A percentile compares a stretch with the other conserved stretches of the same genome.
These are phyloP conservation scores for Iguana delicatissima DNA, from an alignment of 2,797 vertebrate species.

Conservation along the genomic window DNA sequence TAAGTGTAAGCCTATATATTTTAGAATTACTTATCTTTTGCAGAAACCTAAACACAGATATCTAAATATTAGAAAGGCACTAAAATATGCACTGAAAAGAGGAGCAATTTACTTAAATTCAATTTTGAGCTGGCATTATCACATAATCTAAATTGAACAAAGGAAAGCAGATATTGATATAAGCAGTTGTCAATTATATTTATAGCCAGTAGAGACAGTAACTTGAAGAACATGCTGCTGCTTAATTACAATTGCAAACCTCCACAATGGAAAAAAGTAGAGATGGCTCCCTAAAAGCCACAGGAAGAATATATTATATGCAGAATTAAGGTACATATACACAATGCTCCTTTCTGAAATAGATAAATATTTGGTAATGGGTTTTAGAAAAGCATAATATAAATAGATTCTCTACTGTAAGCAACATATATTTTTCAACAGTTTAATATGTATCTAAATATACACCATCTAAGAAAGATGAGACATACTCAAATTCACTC, in stretches of 20 bases:
- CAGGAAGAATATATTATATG: background rate
- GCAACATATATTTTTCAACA: slow-evolving; percentile 8
- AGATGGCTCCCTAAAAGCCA: background rate
- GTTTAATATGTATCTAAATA: slow-evolving; percentile 1
- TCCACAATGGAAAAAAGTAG: background rate
- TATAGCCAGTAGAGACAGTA: slow-evolving; percentile 20
- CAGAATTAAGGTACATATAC: slow-evolving; percentile 25
- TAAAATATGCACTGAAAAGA: background rate
- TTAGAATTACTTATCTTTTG: slow-evolving; percentile 6
- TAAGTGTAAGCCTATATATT: background rate
- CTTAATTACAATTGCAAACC: slow-evolving; percentile 24
- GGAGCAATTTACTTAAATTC: slow-evolving; percentile 11
- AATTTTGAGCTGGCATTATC: slow-evolving; percentile 15
- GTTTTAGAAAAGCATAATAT: background rate
- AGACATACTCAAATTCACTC: background rate
- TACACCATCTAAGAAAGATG: background rate
- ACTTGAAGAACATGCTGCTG: slow-evolving; percentile 43
- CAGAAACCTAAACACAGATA: background rate
- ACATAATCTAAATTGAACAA: slow-evolving; percentile 36
- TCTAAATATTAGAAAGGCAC: background rate
- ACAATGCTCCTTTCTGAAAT: background rate
- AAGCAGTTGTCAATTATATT: slow-evolving; percentile 49
- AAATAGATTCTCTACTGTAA: background rate
- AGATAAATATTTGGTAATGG: background rate
- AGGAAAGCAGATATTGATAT: slow-evolving; percentile 32